Percentiles rank a stretch among this genome's conserved stretches.
These are phyloP conservation scores for Marcusenius ussheri DNA, from an alignment of 2,113 vertebrate species.

Conservation along the genomic window DNA sequence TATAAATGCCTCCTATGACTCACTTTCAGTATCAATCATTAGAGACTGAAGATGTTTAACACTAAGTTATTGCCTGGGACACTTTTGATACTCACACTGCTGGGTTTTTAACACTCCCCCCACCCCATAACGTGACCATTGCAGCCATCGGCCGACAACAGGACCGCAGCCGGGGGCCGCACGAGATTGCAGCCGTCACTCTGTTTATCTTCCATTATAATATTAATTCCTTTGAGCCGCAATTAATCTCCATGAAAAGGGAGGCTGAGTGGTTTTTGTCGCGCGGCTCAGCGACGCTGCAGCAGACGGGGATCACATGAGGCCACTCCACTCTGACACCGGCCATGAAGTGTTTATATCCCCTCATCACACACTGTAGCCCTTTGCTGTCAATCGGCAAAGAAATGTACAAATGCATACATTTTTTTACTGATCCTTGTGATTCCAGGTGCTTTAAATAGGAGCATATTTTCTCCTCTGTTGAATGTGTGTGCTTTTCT, in stretches of 20 bases:
- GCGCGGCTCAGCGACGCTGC: not conserved
- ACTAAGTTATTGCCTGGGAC: not conserved
- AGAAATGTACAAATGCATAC: not conserved
- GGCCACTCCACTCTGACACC: not conserved
- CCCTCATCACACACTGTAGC: not conserved
- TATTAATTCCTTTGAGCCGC: conserved; percentile 44
- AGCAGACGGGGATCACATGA: not conserved
- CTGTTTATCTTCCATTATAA: conserved; percentile 22
- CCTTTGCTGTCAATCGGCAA: not conserved
- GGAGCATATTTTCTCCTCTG: not conserved
- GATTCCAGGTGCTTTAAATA: not conserved
- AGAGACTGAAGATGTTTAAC: not conserved
- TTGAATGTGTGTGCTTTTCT: not conserved
- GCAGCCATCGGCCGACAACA: not conserved
- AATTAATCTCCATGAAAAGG: conserved; percentile 42
- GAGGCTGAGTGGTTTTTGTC: not conserved
- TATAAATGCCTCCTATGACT: not conserved
- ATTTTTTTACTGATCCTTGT: not conserved
- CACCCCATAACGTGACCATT: not conserved
- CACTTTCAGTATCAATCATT: not conserved
- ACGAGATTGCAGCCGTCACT: not conserved
- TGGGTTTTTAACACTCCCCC: not conserved
- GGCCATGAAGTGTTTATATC: not conserved
- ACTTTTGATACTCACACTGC: not conserved
- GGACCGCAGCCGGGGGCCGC: not conserved